Base-by-base conservation (phyloP, 2,797 vertebrate genomes). In the Sternotherus odoratus region DNA sequence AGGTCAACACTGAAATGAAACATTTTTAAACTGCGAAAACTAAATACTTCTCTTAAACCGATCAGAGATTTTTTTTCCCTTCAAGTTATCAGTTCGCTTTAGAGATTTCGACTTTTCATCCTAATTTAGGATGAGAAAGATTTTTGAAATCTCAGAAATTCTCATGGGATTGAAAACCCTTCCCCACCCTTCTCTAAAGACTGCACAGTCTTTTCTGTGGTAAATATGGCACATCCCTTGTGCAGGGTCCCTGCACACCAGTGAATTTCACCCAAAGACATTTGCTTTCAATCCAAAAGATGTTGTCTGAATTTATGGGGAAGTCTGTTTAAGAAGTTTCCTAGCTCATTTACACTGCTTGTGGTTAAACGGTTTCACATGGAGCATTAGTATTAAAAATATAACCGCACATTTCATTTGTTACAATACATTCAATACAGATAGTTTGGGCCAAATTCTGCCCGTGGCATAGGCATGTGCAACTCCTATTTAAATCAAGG, bases 361-460 rank as follows among this genome's bases (percentile, higher is more conserved):
- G 39, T 46, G 43, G n/a, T 74, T 74, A 74, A 43, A 46, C 69
- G 46, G 39, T 74, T 74, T 43, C 24, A 74, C 23, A 24, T 46
- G 39, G 26, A 26, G 13, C 43, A 46, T 46, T 74, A 28, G 39
- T 46, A 11, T 46, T 43, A 85, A 83, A 49, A 11, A 54, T 24
- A 80, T 43, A 77, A 69, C 57, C 88, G 57, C 43, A 19, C 3
- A 63, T 8, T 21, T 9, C 3, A n/a, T 60, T 9, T 24, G 3
- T 66, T 36, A 36, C 19, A 36, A 19, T 66, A 36, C 10, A 23
- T 66, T 66, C 17, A 36, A 66, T 33, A 36, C 74, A 82, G 87
- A 86, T 78, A 92, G 86, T 46, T 96, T 79, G 89, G 92, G 72
- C 8, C 43, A 79, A 91, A 19, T 11, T 12, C 15, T 4, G 6